Conservation (phyloP, 1,140 invertebrate genomes). For the Anoplophora glabripennis region DNA sequence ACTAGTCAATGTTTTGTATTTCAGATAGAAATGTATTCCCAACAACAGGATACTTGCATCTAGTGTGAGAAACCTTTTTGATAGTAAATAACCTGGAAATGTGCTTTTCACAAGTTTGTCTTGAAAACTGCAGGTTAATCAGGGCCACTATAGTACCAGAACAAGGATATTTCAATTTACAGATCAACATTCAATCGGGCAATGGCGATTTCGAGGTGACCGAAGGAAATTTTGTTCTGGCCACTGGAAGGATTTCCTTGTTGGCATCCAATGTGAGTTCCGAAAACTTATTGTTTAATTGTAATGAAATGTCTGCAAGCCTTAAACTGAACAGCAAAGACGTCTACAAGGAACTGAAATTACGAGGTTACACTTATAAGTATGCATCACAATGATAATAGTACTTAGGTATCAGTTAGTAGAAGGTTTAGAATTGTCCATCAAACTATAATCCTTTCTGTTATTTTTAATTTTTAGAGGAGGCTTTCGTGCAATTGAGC, state of each 20-base stretch:
- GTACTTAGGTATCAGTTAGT: too few relatives aligned
- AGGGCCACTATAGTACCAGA: slow-evolving; percentile 77
- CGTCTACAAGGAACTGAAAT: slow-evolving; percentile 78
- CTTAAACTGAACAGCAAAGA: slow-evolving; percentile 56
- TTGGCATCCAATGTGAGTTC: background rate
- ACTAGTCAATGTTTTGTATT: slow-evolving; percentile 22
- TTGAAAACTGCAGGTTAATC: slow-evolving; percentile 80
- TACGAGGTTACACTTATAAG: slow-evolving; percentile 89
- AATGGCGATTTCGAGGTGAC: slow-evolving; percentile 73
- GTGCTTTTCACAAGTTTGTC: slow-evolving; percentile 74
- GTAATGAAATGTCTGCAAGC: background rate
- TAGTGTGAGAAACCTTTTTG: slow-evolving; percentile 89
- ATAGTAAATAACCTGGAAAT: slow-evolving; percentile 66
- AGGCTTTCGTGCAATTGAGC: slow-evolving; percentile 61
- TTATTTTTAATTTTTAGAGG: too few relatives aligned
- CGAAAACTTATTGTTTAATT: background rate
- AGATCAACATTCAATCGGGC: slow-evolving; percentile 77
- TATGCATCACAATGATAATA: slow-evolving; percentile 39
- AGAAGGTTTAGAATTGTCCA: background rate
- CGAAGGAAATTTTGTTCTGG: slow-evolving; percentile 13
- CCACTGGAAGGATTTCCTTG: slow-evolving; percentile 10
- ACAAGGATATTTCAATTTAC: slow-evolving; percentile 67
- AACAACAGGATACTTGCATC: slow-evolving; percentile 79
- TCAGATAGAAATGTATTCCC: slow-evolving; percentile 79
- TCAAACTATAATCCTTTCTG: too few relatives aligned